Evolutionary conservation across 2,888 invertebrate species (phyloP), one percentile per base, ranked within the genome.

Genomic region (Synanthedon vespiformis): DNA sequence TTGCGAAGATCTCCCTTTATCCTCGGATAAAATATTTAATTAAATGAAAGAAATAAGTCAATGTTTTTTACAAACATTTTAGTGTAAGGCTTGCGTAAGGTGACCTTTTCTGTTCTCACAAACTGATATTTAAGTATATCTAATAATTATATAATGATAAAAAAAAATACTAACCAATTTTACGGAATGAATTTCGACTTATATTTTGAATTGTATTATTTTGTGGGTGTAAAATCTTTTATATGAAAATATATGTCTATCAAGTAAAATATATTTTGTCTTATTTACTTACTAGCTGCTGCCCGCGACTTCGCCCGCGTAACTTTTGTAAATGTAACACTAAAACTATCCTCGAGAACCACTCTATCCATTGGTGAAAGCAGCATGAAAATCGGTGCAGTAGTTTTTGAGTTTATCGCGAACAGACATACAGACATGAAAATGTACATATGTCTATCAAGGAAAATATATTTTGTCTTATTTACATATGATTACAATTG

Each of bases 1-100:
- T 72, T 60, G 57, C 63, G 72, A 75, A 68, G 85, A 86, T 86
- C 85, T 86, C 86, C 68, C 72, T 70, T 71, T 65, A 66, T 65
- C 72, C 79, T 84, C 77, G 78, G 77, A 72, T 74, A 63, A 65
- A 60, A 34, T 34, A 34, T 34, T 34, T 34, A 34, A 50, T 27
- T 34, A 50, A 50, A 40, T 40, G n/a, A 68, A 61, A 61, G 64
- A 64, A 63, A 63, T 63, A 60, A 57, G 56, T 64, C 59, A 51
- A 59, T 68, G 61, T 70, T 67, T 67, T 67, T 65, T 73, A 71
- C 67, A 68, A 67, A 74, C 68, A 73, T 70, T 65, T 63, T 74
- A 65, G 61, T 69, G 69, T 70, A 67, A 70, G 64, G 67, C 34
- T 61, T 54, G 59, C 56, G 58, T 63, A 72, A 68, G 70, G 62